Conservation (phyloP, 2,888 invertebrate species). For the Lomographa bimaculata region DNA sequence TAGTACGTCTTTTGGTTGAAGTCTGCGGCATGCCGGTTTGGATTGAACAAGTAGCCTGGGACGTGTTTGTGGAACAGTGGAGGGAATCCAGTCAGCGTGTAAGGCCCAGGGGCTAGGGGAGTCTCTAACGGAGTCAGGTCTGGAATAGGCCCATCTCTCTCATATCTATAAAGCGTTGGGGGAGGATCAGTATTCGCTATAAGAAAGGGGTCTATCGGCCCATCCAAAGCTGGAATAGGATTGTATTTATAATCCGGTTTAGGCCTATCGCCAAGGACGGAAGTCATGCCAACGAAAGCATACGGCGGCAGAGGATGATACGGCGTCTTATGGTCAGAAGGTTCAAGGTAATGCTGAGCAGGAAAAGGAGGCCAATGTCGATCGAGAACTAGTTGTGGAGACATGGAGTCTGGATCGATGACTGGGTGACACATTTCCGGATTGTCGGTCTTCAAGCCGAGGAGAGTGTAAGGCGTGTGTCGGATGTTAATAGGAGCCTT, state of each 20-base stretch:
- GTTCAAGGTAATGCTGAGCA: conserved; percentile 72
- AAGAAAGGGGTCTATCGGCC: conserved; percentile 68
- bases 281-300: conserved; percentile 73
- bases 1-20: conserved; percentile 77
- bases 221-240: conserved; percentile 66
- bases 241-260: conserved; percentile 69
- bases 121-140: conserved; percentile 64
- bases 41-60: conserved; percentile 74
- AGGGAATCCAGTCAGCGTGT: conserved; percentile 71
- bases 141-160: conserved; percentile 72
- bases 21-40: conserved; percentile 74
- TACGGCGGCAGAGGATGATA: conserved; percentile 69
- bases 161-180: conserved; percentile 70
- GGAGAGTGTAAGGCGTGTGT: conserved; percentile 67
- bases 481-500: conserved; percentile 51
- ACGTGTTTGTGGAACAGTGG: conserved; percentile 77
- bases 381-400: conserved; percentile 66
- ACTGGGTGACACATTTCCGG: conserved; percentile 57
- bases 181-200: conserved; percentile 61
- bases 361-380: conserved; percentile 76
- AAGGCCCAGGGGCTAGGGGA: conserved; percentile 61
- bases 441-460: conserved; percentile 70
- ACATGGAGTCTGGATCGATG: conserved; percentile 65
- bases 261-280: conserved; percentile 68
- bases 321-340: conserved; percentile 57